phyloP scores from a whole-genome alignment of 2,888 invertebrate species.

The Parasteatoda lunata region DNA sequence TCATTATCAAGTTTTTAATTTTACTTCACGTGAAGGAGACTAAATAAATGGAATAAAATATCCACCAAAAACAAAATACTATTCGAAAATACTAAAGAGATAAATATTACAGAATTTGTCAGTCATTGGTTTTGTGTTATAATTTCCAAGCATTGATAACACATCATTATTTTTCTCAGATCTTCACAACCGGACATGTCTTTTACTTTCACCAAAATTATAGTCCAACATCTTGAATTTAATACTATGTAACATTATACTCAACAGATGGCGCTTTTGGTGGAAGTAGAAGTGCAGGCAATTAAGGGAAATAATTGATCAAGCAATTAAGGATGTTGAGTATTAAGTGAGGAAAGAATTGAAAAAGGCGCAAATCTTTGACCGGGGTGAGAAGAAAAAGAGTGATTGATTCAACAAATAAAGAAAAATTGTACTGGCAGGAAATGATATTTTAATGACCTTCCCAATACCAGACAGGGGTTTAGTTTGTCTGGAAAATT shows the following conservation, averaged over 20 bases:
- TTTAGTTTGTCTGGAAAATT: too few species aligned
- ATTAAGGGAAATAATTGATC: slow-evolving; percentile 61
- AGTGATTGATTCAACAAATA: neutral
- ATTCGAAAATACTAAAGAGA: too few species aligned
- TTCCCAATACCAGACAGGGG: neutral
- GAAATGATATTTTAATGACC: slow-evolving; percentile 61
- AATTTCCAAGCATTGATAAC: too few species aligned
- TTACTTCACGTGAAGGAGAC: too few species aligned
- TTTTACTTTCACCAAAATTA: too few species aligned
- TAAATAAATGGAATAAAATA: too few species aligned
- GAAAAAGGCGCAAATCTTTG: slow-evolving; percentile 18
- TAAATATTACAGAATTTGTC: too few species aligned
- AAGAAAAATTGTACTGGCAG: neutral
- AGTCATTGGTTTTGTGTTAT: too few species aligned
- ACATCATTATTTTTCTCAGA: too few species aligned
- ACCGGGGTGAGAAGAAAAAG: slow-evolving; percentile 14
- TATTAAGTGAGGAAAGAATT: slow-evolving; percentile 23
- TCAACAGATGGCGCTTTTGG: slow-evolving; percentile 40
- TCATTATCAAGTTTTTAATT: too few species aligned
- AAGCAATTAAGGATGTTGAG: slow-evolving; percentile 45
- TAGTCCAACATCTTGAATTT: neutral
- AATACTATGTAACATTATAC: neutral
- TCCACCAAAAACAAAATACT: too few species aligned
- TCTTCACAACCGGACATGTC: too few species aligned
- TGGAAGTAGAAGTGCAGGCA: slow-evolving; percentile 12